These are phyloP conservation scores for Drosophila anomalipes DNA, from an alignment of 2,888 invertebrate species.

Conservation along the genomic window DNA sequence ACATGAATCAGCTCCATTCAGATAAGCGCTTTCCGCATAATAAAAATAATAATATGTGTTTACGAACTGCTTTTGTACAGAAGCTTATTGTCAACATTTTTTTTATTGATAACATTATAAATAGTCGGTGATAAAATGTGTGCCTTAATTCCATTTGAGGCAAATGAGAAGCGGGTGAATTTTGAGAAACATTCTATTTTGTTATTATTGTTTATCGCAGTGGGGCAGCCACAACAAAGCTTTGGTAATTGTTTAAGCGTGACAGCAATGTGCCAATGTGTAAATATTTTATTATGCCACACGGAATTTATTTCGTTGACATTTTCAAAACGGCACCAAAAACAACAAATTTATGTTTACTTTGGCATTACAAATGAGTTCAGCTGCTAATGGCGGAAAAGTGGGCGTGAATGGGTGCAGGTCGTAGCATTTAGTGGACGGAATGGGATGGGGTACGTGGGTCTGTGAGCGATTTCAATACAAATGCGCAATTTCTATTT, in stretches of 20 bases:
- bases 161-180: conserved; percentile 1
- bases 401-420: conserved; percentile 17
- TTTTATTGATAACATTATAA: conserved; percentile 13
- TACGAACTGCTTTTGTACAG: background rate
- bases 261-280: conserved; percentile 57
- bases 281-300: conserved; percentile 65
- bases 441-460: background rate
- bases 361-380: conserved; percentile 70
- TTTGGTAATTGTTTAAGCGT: conserved; percentile 57
- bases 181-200: conserved; percentile 14
- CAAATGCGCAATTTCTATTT: conserved; percentile 75
- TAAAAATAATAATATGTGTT: conserved; percentile 16
- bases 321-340: conserved; percentile 49
- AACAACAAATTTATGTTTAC: conserved; percentile 49
- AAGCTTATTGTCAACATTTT: conserved; percentile 10
- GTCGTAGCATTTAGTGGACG: background rate
- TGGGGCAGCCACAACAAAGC: conserved; percentile 52
- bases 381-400: conserved; percentile 57
- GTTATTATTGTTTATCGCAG: conserved; percentile 35
- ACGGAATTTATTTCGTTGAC: conserved; percentile 66
- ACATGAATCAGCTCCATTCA: conserved; percentile 29
- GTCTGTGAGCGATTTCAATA: conserved; percentile 15
- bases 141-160: conserved; percentile 4
- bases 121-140: background rate
- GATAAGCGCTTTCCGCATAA: conserved; percentile 30